These are phyloP conservation scores for Dermatemys mawii DNA, from an alignment of 2,113 vertebrate species.

Conservation along the genomic window DNA sequence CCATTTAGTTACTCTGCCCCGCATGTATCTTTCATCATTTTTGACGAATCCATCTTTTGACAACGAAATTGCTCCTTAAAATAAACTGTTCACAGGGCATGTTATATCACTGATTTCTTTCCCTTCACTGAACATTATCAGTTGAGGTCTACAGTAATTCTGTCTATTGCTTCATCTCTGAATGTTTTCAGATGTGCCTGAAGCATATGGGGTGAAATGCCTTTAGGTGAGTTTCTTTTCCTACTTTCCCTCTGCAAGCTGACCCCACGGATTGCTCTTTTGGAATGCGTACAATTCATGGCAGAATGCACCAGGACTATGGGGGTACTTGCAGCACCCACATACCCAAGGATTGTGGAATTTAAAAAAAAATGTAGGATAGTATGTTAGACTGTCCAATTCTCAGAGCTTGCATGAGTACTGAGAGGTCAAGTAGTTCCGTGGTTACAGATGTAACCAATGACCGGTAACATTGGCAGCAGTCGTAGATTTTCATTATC, in stretches of 20 bases:
- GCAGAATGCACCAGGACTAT: neutral
- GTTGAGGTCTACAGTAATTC: neutral
- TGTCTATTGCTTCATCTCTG: neutral
- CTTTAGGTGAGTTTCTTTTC: neutral
- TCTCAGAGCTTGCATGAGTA: rapidly evolving
- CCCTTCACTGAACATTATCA: neutral
- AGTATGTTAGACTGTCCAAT: neutral
- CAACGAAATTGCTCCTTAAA: neutral
- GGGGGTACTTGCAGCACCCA: neutral
- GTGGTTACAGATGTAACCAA: neutral
- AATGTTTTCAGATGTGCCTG: neutral
- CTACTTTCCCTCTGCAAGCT: neutral
- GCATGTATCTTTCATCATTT: neutral
- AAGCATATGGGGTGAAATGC: neutral
- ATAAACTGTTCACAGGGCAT: neutral
- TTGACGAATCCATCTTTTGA: neutral
- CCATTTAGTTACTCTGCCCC: neutral
- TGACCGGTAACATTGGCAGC: neutral
- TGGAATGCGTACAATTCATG: neutral
- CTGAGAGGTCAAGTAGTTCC: rapidly evolving
- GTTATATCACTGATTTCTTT: neutral
- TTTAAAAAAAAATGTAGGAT: neutral
- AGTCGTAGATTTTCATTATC: neutral
- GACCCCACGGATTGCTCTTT: neutral
- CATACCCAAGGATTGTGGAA: neutral